Evolutionary conservation across 2,113 vertebrate genomes (phyloP).

Genomic region (Heptranchias perlo): DNA sequence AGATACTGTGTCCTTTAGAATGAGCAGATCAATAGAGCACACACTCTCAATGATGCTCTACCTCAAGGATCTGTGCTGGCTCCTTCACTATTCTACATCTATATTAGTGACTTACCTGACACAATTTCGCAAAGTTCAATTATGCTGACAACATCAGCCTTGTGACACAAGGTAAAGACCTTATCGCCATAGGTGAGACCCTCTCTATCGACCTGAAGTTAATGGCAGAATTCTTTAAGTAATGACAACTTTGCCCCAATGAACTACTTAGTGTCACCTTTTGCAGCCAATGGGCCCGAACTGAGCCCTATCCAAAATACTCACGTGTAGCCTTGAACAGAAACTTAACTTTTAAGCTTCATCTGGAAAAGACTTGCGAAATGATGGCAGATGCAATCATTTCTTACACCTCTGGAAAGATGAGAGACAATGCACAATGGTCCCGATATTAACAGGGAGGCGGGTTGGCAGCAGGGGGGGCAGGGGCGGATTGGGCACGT

Average conservation of each 20-base stretch:
- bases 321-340: background rate
- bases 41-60: background rate
- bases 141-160: background rate
- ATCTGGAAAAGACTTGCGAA: background rate
- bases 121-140: background rate
- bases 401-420: background rate
- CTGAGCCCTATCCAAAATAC: background rate
- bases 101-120: background rate
- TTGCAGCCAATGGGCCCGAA: background rate
- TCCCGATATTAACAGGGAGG: too few relatives aligned
- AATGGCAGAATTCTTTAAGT: background rate
- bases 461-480: too few relatives aligned
- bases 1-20: background rate
- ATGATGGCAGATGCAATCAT: background rate
- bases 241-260: background rate
- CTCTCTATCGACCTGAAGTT: background rate
- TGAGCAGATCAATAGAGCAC: background rate
- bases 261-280: background rate
- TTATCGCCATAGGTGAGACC: background rate
- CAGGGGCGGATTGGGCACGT: too few relatives aligned
- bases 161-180: background rate
- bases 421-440: background rate
- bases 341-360: background rate
- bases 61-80: background rate
- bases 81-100: background rate